These are phyloP conservation scores for Bibio marci DNA, from an alignment of 2,888 invertebrate genomes.

Conservation along the genomic window DNA sequence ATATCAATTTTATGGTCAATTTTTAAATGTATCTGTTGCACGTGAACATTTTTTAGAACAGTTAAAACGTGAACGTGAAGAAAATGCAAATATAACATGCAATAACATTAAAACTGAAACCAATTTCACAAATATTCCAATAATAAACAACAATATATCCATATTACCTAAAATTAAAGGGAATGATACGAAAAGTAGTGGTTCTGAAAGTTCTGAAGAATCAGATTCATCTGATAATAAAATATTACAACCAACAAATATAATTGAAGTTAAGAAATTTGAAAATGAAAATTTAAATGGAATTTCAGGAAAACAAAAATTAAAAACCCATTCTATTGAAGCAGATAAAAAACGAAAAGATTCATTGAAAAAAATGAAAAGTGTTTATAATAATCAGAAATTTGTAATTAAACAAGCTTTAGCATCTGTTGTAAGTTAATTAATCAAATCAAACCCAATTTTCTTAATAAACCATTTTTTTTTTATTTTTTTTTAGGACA, in stretches of 20 bases:
- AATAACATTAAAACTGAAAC: no score
- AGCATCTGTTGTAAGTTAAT: conserved; percentile 38
- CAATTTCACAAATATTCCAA: no score
- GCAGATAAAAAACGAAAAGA: conserved; percentile 48
- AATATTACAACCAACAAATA: no score
- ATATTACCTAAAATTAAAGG: no score
- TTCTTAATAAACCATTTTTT: not conserved
- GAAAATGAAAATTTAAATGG: no score
- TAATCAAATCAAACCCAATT: not conserved
- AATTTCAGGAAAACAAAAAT: no score
- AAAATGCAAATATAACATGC: conserved; percentile 15
- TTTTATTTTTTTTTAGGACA: not conserved
- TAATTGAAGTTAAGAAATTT: no score
- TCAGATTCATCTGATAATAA: no score
- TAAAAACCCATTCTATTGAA: conserved; percentile 9
- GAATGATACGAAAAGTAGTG: no score
- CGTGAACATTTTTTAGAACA: conserved; percentile 44
- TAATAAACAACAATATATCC: no score
- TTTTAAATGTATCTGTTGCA: conserved; percentile 37
- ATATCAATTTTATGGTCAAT: conserved; percentile 34
- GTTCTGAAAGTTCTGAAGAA: no score
- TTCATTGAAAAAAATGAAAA: conserved; percentile 45
- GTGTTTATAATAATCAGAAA: conserved; percentile 45
- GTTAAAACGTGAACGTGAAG: conserved; percentile 36
- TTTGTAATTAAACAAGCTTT: conserved; percentile 45